Percentiles rank a stretch among this genome's conserved stretches.
Evolutionary conservation across 2,797 vertebrate genomes (phyloP).

Genomic region (Nannoperca australis): DNA sequence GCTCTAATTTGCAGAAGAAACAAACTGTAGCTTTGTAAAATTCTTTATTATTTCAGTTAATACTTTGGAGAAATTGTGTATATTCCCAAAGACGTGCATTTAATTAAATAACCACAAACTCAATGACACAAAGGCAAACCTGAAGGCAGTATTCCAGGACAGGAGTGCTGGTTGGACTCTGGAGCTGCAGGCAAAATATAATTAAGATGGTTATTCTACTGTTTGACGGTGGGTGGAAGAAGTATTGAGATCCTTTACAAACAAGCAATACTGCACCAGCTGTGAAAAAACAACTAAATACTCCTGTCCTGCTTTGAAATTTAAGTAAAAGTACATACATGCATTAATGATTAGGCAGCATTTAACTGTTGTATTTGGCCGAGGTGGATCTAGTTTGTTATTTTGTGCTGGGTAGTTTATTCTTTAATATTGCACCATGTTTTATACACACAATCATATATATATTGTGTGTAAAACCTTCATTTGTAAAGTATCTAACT

Average conservation of each 20-base stretch:
- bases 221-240: not conserved
- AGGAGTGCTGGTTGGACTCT: too few relatives aligned
- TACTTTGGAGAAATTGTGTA: not conserved
- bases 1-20: not conserved
- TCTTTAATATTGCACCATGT: not conserved
- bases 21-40: not conserved
- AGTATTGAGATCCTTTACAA: too few relatives aligned
- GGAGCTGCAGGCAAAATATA: not conserved
- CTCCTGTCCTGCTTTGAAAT: too few relatives aligned
- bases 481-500: not conserved
- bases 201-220: not conserved
- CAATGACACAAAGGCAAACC: too few relatives aligned
- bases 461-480: not conserved
- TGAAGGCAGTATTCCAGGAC: too few relatives aligned
- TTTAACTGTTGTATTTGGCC: too few relatives aligned
- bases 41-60: not conserved
- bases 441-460: not conserved
- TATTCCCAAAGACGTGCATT: not conserved
- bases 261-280: too few relatives aligned
- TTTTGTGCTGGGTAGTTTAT: not conserved
- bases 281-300: too few relatives aligned
- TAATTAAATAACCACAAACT: not conserved
- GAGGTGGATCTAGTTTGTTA: not conserved
- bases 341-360: too few relatives aligned
- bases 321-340: too few relatives aligned